These are phyloP conservation scores for Epiblema foenella DNA, from an alignment of 2,888 invertebrate species.

Conservation along the genomic window DNA sequence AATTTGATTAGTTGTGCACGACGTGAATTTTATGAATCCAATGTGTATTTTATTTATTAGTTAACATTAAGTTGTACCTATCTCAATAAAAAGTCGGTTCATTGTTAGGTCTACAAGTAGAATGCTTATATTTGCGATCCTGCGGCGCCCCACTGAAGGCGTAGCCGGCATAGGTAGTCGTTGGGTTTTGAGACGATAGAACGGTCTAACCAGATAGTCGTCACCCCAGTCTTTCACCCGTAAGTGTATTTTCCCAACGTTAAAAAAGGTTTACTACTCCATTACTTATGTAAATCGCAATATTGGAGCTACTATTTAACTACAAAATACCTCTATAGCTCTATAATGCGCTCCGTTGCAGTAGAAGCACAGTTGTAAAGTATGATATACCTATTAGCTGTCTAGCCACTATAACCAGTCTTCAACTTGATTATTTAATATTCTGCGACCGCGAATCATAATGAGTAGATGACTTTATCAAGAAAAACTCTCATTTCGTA, in stretches of 20 bases:
- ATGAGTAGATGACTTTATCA: slow-evolving; percentile 51
- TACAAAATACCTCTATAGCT: not conserved
- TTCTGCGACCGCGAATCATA: slow-evolving; percentile 27
- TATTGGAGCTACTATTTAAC: not conserved
- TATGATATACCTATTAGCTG: not conserved
- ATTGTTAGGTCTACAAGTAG: not conserved
- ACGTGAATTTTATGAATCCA: not conserved
- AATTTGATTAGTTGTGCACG: not conserved
- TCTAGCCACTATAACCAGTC: slow-evolving; percentile 2
- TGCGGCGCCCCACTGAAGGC: too few relatives aligned
- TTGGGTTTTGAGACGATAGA: too few relatives aligned
- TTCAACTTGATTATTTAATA: slow-evolving; percentile 7
- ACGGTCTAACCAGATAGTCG: too few relatives aligned
- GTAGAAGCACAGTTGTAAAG: not conserved
- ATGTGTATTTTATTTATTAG: too few relatives aligned
- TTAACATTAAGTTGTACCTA: too few relatives aligned
- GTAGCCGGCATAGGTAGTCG: too few relatives aligned
- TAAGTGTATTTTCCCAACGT: too few relatives aligned
- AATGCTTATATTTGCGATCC: too few relatives aligned
- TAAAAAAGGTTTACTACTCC: too few relatives aligned
- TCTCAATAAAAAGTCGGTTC: not conserved
- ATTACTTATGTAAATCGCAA: too few relatives aligned
- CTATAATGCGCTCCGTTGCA: not conserved
- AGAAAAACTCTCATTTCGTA: slow-evolving; percentile 67
- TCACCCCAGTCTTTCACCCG: too few relatives aligned